phyloP scores from a whole-genome alignment of 2,888 invertebrate genomes.

The Molanna angustata region DNA sequence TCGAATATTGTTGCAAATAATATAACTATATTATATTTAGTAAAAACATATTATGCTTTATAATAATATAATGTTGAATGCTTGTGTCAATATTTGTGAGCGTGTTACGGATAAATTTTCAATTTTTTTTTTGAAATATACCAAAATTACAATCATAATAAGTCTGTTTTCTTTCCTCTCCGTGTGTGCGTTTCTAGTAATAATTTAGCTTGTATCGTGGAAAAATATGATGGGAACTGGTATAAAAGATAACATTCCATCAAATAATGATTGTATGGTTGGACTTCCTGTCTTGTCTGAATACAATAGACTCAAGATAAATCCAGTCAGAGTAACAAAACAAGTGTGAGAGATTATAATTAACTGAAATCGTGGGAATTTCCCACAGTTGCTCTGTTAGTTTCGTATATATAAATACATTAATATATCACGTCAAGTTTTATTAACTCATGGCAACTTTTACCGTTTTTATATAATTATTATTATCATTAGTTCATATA shows the following conservation, averaged over 20 bases:
- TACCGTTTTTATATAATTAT: too few relatives aligned
- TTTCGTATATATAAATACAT: not conserved
- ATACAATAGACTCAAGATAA: slow-evolving; percentile 29
- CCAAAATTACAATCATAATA: slow-evolving; percentile 26
- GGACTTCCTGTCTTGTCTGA: slow-evolving; percentile 32
- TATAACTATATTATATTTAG: too few relatives aligned
- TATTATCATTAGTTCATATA: too few relatives aligned
- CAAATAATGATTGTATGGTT: slow-evolving; percentile 26
- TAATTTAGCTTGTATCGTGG: slow-evolving; percentile 16
- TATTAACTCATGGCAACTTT: not conserved
- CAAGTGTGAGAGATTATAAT: slow-evolving; percentile 32
- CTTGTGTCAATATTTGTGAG: slow-evolving; percentile 23
- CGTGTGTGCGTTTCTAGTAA: slow-evolving; percentile 11
- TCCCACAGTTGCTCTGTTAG: slow-evolving; percentile 29
- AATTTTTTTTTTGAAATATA: slow-evolving; percentile 30
- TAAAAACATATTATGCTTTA: too few relatives aligned
- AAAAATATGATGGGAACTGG: slow-evolving; percentile 30
- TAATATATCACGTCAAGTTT: too few relatives aligned
- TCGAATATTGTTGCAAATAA: too few relatives aligned
- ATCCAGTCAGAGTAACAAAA: slow-evolving; percentile 20
- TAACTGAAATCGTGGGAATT: slow-evolving; percentile 31
- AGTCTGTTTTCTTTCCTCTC: slow-evolving; percentile 26
- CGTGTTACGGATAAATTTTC: slow-evolving; percentile 24
- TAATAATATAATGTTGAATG: too few relatives aligned
- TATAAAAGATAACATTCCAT: slow-evolving; percentile 30